Conservation (phyloP, 2,888 invertebrate species). For the Acanthosepion pharaonis region DNA sequence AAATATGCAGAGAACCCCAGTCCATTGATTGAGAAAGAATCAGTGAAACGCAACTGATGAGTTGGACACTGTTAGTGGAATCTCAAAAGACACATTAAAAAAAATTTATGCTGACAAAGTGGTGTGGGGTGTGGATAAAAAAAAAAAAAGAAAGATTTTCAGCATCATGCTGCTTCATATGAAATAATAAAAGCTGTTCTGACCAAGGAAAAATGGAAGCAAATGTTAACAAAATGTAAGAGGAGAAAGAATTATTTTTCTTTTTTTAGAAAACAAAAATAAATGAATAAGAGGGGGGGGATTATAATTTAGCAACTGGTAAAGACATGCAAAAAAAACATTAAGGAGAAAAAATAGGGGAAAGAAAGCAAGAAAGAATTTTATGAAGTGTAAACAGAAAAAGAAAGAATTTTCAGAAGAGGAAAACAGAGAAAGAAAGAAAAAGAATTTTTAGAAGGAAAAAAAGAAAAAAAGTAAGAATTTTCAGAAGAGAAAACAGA, state of each 20-base stretch:
- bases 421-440: background rate
- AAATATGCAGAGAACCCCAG: background rate
- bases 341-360: background rate
- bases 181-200: slow-evolving; percentile 18
- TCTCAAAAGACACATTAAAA: slow-evolving; percentile 33
- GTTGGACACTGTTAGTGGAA: background rate
- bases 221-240: background rate
- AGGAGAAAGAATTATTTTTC: background rate
- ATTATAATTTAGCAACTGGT: background rate
- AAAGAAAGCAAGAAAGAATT: background rate
- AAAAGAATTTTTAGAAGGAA: too few relatives aligned
- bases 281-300: background rate
- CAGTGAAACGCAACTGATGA: background rate
- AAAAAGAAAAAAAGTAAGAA: too few relatives aligned
- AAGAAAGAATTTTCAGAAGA: background rate
- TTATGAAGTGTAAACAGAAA: too few relatives aligned
- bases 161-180: background rate
- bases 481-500: too few relatives aligned
- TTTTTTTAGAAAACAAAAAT: background rate
- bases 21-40: background rate
- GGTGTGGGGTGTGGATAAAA: background rate
- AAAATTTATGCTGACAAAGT: background rate
- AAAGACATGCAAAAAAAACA: background rate
- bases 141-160: background rate
- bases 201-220: background rate